Evolutionary conservation across 1,140 invertebrate species (phyloP).

Genomic region (Halyomorpha halys): DNA sequence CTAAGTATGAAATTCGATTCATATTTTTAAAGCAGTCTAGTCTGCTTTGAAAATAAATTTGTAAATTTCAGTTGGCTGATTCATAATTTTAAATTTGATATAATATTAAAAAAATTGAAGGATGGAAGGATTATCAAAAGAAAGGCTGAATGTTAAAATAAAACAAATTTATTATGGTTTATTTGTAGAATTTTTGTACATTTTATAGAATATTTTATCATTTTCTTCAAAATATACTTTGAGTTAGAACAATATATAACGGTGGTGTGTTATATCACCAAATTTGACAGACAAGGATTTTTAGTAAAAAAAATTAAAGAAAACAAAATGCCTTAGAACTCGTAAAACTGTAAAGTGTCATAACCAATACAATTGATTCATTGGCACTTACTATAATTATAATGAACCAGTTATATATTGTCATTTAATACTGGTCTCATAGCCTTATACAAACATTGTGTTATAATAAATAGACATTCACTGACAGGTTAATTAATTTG

Average conservation of each 20-base stretch:
- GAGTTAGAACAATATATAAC: background rate
- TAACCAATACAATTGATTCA: background rate
- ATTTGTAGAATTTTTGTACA: constrained; percentile 14
- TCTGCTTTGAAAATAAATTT: no score
- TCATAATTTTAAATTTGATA: no score
- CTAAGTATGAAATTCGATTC: no score
- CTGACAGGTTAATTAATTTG: no score
- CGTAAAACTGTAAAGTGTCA: no score
- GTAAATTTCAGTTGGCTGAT: no score
- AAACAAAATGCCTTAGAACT: no score
- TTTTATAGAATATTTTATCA: background rate
- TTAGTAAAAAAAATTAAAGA: no score
- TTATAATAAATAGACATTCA: no score
- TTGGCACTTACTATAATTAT: constrained; percentile 5
- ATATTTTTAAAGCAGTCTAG: no score
- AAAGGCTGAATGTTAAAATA: constrained; percentile 6
- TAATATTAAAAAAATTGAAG: background rate
- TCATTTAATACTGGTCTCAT: constrained; percentile 11
- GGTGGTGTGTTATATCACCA: background rate
- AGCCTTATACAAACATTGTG: no score
- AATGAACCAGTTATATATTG: constrained; percentile 9
- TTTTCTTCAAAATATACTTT: constrained; percentile 17
- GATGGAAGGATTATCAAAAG: background rate
- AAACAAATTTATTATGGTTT: constrained; percentile 15
- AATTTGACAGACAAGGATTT: no score